These are phyloP conservation scores for Mormyrops attenuatus DNA, from an alignment of 2,797 vertebrate species.

Conservation along the genomic window DNA sequence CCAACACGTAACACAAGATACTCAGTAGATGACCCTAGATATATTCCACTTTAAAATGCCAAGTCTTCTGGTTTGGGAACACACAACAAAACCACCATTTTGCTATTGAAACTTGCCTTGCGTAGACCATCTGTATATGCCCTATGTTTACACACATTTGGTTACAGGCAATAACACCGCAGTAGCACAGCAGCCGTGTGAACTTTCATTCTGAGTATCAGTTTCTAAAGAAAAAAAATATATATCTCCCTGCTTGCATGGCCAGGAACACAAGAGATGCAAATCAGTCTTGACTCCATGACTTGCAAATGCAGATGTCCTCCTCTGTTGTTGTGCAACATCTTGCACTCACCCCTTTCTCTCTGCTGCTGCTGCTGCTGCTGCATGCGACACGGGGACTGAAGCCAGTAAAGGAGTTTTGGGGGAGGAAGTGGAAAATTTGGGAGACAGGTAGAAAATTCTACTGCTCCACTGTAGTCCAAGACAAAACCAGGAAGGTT, in stretches of 20 bases:
- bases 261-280: not conserved
- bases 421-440: not conserved
- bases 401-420: not conserved
- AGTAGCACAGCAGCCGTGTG: not conserved
- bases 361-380: not conserved
- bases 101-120: not conserved
- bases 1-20: not conserved
- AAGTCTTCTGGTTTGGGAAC: not conserved
- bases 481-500: not conserved
- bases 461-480: not conserved
- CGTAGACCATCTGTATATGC: not conserved
- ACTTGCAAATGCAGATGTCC: not conserved
- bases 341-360: not conserved
- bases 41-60: not conserved
- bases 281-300: not conserved
- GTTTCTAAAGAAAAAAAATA: not conserved
- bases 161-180: not conserved
- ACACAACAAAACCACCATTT: not conserved
- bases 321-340: not conserved
- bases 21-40: not conserved
- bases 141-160: not conserved
- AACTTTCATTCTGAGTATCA: not conserved
- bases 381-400: not conserved
- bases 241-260: not conserved
- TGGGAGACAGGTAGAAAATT: not conserved